Conservation (phyloP, 2,797 vertebrate genomes). For the Tympanoctomys barrerae region DNA sequence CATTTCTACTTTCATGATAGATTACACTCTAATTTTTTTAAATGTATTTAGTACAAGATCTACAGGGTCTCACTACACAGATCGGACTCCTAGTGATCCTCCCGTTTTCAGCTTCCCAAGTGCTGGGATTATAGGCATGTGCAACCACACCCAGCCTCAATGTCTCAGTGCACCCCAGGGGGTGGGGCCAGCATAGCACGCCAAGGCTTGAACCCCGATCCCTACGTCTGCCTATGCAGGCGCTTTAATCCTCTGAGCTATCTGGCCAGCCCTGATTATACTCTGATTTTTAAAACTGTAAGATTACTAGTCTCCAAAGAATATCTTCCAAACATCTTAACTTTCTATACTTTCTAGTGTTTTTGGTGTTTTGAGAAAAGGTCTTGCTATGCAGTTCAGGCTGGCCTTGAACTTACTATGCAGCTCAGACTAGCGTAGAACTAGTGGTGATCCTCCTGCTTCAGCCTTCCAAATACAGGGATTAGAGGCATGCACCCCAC, state of each 20-base stretch:
- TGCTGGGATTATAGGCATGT: no score
- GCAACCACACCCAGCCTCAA: no score
- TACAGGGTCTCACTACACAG: no score
- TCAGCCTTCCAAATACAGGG: neutral
- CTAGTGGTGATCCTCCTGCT: neutral
- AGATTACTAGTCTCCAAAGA: neutral
- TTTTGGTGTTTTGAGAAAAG: neutral
- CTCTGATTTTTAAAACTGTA: neutral
- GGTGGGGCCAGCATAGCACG: no score
- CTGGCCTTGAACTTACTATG: neutral
- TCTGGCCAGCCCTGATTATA: neutral
- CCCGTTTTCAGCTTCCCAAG: no score
- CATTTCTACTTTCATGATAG: conserved; percentile 20
- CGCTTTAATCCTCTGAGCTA: no score
- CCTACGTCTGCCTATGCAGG: no score
- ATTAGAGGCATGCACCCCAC: neutral
- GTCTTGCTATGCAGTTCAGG: neutral
- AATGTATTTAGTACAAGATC: neutral
- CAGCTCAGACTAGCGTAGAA: neutral
- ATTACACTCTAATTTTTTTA: conserved; percentile 22
- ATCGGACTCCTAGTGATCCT: no score
- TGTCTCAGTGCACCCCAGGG: no score
- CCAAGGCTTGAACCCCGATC: no score
- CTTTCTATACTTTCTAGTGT: neutral
- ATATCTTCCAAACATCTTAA: conserved; percentile 26